A percentile compares a stretch with the other conserved stretches of the same genome.
These are phyloP conservation scores for Spialia ferax DNA, from an alignment of 2,888 invertebrate species.

Conservation along the genomic window DNA sequence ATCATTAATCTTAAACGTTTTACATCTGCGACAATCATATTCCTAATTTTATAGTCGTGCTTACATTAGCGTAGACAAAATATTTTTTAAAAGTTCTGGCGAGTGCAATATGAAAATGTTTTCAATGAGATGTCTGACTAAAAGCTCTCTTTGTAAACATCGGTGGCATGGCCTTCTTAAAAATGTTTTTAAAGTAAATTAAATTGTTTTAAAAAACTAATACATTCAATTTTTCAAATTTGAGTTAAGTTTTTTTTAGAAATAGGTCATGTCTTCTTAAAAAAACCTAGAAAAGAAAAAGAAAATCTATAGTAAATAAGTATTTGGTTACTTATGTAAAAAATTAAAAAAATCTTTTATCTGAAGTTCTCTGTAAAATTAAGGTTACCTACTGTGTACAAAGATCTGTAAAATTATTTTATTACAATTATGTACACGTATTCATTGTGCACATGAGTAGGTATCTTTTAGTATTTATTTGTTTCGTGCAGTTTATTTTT, in stretches of 20 bases:
- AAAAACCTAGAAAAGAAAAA: too few species aligned
- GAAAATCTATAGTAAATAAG: too few species aligned
- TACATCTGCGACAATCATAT: constrained; percentile 10
- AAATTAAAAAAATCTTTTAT: too few species aligned
- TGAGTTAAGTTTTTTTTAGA: background rate
- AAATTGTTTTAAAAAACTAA: background rate
- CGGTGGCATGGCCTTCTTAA: background rate
- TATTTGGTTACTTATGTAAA: too few species aligned
- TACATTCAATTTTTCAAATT: background rate
- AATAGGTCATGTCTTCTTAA: too few species aligned
- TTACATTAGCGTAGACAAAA: constrained; percentile 22
- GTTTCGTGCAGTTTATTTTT: too few species aligned
- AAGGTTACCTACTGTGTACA: too few species aligned
- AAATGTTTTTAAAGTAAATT: background rate
- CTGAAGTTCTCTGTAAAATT: too few species aligned
- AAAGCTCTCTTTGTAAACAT: constrained; percentile 2
- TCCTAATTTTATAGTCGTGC: constrained; percentile 10
- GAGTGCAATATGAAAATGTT: constrained; percentile 2
- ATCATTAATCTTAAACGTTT: background rate
- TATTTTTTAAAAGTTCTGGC: constrained; percentile 11
- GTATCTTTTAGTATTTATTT: too few species aligned
- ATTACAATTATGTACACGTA: too few species aligned
- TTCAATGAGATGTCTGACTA: constrained; percentile 2
- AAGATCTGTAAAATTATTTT: too few species aligned
- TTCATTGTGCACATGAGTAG: too few species aligned